Base-by-base conservation (phyloP, 2,888 invertebrate species). In the Lasioglossum malachurum region DNA sequence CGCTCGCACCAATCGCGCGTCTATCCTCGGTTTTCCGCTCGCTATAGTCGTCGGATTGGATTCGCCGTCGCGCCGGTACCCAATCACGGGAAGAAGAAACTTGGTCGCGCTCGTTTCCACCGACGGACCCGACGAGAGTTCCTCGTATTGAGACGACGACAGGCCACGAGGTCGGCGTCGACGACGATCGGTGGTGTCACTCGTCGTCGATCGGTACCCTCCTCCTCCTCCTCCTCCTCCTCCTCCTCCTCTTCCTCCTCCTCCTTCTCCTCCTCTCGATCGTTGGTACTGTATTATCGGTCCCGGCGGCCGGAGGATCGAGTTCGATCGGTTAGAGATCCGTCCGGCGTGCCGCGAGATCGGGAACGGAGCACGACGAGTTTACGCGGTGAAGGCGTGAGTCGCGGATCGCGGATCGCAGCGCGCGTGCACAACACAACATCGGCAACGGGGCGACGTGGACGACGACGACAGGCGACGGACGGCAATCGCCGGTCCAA, bases 341-440 rank as follows among this genome's bases (percentile, higher is more conserved):
- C 35, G 31, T 53, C 74, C 75, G 64, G 64, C 64, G 64, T 31
- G 64, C 64, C 64, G 64, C 69, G 71, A 73, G 44, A 44, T 27
- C 82, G 82, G 23, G 14, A 53, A 7, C 77, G 78, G 71, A 78
- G 44, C 72, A 72, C 57, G 75, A 79, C 60, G 41, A 64, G 67
- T 76, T 85, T 71, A 77, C 64, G 67, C 84, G 73, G 57, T 77
- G 80, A 85, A 85, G 85, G 77, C 77, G 87, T 75, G 78, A 60
- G 78, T 71, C 35, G 75, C 46, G 71, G 80, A 75, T 67, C 83
- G 83, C 78, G 86, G 80, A 76, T 57, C 71, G 67, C 67, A 78
- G 76, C 77, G 79, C 84, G 90, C 86, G 84, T 82, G 75, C 87
- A 88, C 89, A 83, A 86, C 78, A 89, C 83, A 90, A 86, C 69